Base-by-base conservation (phyloP, 2,888 invertebrate genomes). In the Oscheius sp. region DNA sequence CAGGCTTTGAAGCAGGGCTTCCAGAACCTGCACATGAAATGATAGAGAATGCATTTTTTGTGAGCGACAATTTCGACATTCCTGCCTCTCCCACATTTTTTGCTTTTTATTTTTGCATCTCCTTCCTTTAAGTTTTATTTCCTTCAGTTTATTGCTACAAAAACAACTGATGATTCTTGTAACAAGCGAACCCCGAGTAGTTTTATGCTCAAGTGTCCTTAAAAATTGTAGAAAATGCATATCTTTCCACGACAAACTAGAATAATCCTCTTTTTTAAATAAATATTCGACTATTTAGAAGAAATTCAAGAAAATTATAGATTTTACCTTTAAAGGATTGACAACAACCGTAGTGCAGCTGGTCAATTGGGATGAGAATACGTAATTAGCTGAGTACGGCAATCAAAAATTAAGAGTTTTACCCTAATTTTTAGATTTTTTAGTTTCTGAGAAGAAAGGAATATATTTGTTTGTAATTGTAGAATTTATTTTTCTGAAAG, bases 1-100 rank as follows among this genome's bases (percentile, higher is more conserved):
- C 61, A 61, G 27, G 61, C 61, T 45, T 45, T 61, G 42, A 61
- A 61, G 61, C 61, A 61, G 17, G 61, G 61, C 15, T 61, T 61
- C 45, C 61, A 61, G 29, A 61, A 42, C 45, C 20, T 61, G 29
- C 42, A 61, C 45, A n/a, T 61, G 45, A 61, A 61, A 31, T 61
- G 31, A 52, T 25, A n/a, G n/a, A 33, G 27, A n/a, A 34, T 61
- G 42, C 45, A 37, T 39, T 42, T 27, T 6, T 29, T 45, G n/a
- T 52, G 42, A 3, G 12, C 25, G 57, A 34, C 37, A 12, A 45
- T 61, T 39, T 29, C 20, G 34, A 61, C 61, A 61, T 61, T 61
- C 61, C 61, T 31, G 8, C 17, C 39, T 37, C 39, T 57, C 34
- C 57, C n/a, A n/a, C n/a, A n/a, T 17, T 33, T 17, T 33, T 33